Evolutionary conservation across 2,797 vertebrate genomes (phyloP).

Genomic region (Argentina silus): DNA sequence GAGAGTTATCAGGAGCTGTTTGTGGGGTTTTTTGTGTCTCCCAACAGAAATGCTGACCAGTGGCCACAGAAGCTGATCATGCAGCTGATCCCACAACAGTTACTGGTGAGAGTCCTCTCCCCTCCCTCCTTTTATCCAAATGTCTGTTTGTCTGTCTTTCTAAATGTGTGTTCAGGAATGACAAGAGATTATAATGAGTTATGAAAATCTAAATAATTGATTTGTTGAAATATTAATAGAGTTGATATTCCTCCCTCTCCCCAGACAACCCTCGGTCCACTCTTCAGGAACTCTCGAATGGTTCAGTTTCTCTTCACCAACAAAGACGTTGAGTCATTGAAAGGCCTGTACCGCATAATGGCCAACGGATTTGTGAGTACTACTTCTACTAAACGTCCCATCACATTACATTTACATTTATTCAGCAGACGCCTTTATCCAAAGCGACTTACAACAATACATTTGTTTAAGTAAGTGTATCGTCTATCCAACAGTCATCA

Average conservation of each 20-base stretch:
- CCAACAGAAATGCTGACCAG: constrained; percentile 88
- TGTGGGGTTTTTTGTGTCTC: constrained; percentile 8
- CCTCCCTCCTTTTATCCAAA: not conserved
- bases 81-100: constrained; percentile 93
- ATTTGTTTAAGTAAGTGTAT: too few species aligned
- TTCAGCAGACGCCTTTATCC: too few species aligned
- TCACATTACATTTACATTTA: too few species aligned
- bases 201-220: not conserved
- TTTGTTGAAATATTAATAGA: not conserved
- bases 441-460: too few species aligned
- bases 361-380: constrained; percentile 90
- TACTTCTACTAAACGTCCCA: constrained; percentile 25
- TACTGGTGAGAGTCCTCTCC: constrained; percentile 77
- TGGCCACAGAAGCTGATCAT: constrained; percentile 96
- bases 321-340: constrained; percentile 92
- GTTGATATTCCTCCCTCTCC: not conserved
- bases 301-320: constrained; percentile 93
- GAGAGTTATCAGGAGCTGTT: not conserved
- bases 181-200: constrained; percentile 25
- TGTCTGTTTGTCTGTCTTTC: constrained; percentile 2
- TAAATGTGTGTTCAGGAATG: not conserved
- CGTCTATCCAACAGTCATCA: too few species aligned
- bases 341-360: constrained; percentile 94
- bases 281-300: constrained; percentile 94
- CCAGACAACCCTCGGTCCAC: constrained; percentile 89